Evolutionary conservation across 53 echinoderm and acorn worm species (phyloP).

Genomic region (Stichopus horrens): DNA sequence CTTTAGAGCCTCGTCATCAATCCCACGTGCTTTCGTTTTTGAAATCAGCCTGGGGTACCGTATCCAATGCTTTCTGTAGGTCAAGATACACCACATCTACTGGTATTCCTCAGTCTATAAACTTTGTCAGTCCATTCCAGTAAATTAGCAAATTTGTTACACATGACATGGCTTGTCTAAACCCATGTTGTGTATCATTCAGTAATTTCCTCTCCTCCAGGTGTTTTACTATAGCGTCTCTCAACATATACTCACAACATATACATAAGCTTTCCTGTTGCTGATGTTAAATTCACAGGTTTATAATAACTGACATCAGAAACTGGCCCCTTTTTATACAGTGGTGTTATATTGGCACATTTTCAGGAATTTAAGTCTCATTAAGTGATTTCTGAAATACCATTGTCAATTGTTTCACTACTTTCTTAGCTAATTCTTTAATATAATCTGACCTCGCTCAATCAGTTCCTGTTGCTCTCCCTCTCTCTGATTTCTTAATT

Average conservation of each 20-base stretch:
- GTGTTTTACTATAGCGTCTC: constrained; percentile 10
- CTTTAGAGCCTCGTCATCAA: not conserved
- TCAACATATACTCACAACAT: constrained; percentile 20
- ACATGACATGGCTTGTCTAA: constrained; percentile 44
- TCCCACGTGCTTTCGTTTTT: not conserved
- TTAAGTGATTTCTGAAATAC: constrained; percentile 19
- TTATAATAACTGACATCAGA: not conserved
- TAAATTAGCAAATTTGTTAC: constrained; percentile 34
- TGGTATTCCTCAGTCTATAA: constrained; percentile 34
- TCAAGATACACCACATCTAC: constrained; percentile 42
- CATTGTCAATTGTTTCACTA: not conserved
- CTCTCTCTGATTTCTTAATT: not conserved
- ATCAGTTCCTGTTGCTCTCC: constrained; percentile 27
- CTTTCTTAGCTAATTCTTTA: not conserved
- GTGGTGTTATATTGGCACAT: constrained; percentile 16
- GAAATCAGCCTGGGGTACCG: constrained; percentile 4
- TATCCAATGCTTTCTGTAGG: constrained; percentile 22
- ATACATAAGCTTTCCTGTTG: constrained; percentile 7
- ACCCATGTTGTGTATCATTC: not conserved
- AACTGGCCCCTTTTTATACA: not conserved
- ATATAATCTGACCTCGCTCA: not conserved
- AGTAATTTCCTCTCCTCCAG: not conserved
- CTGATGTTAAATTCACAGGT: not conserved
- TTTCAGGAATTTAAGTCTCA: not conserved
- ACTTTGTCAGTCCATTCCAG: constrained; percentile 35